Evolutionary conservation across 2,797 vertebrate species (phyloP).

Genomic region (Pseudomugil gertrudae): DNA sequence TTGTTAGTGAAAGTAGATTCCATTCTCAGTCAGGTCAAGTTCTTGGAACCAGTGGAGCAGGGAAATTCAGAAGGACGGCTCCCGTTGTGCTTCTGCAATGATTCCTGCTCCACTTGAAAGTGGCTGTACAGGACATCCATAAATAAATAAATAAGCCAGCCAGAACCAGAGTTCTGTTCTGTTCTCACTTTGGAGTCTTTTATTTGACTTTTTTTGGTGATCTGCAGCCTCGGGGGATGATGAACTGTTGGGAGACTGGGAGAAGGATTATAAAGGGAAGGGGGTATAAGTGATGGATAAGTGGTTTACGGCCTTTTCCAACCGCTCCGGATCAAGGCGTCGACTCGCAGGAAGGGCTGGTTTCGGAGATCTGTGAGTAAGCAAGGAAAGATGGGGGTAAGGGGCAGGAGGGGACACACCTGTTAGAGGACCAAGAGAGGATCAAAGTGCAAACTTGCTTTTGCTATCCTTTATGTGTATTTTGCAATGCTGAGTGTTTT

Average conservation of each 20-base stretch:
- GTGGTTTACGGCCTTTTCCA: slow-evolving; percentile 87
- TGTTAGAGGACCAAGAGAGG: slow-evolving; percentile 70
- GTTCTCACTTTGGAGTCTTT: slow-evolving; percentile 63
- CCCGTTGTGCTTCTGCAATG: slow-evolving; percentile 64
- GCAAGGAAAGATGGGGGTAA: slow-evolving; percentile 72
- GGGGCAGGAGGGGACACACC: slow-evolving; percentile 66
- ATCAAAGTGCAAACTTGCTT: slow-evolving; percentile 41
- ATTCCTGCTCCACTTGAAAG: slow-evolving; percentile 62
- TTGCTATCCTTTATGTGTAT: slow-evolving; percentile 1
- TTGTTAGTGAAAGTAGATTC: slow-evolving; percentile 36
- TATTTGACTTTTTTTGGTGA: slow-evolving; percentile 39
- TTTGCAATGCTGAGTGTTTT: slow-evolving; percentile 8
- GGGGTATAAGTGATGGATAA: slow-evolving; percentile 72
- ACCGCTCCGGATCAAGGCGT: slow-evolving; percentile 87
- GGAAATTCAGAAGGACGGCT: slow-evolving; percentile 39
- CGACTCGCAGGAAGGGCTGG: slow-evolving; percentile 89
- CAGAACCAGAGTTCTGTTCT: slow-evolving; percentile 73
- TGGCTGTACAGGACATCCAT: slow-evolving; percentile 76
- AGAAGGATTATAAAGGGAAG: slow-evolving; percentile 56
- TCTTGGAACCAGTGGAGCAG: slow-evolving; percentile 32
- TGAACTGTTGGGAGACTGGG: slow-evolving; percentile 55
- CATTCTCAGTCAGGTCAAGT: slow-evolving; percentile 30
- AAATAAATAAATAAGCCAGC: slow-evolving; percentile 85
- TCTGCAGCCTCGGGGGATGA: slow-evolving; percentile 73
- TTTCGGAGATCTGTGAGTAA: slow-evolving; percentile 87